Conservation (phyloP, 2,888 invertebrate genomes). For the Sarcophaga subvicina region DNA sequence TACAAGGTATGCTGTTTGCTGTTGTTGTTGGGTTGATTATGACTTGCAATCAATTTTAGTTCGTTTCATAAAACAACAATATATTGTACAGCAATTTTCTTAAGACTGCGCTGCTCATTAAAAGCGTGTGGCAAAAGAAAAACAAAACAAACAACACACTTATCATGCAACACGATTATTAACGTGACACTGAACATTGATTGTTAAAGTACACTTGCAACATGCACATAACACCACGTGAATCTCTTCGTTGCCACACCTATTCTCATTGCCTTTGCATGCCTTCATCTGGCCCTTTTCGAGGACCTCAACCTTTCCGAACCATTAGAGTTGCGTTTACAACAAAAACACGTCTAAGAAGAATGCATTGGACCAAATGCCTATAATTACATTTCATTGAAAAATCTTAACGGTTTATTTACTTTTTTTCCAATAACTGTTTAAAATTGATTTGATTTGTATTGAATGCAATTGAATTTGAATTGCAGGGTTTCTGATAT, state of each 20-base stretch:
- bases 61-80: conserved; percentile 10
- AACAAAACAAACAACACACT: conserved; percentile 44
- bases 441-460: conserved; percentile 39
- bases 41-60: conserved; percentile 43
- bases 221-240: conserved; percentile 59
- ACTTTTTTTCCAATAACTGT: conserved; percentile 7
- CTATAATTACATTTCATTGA: conserved; percentile 65
- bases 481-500: conserved; percentile 2
- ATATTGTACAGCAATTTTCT: background rate
- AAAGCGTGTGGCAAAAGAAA: conserved; percentile 61
- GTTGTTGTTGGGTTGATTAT: background rate
- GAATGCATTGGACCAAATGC: conserved; percentile 67
- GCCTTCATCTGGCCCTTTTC: background rate
- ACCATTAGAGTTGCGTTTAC: conserved; percentile 40
- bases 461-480: conserved; percentile 10
- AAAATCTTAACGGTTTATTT: conserved; percentile 46
- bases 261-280: background rate
- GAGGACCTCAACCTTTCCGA: conserved; percentile 36
- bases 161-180: conserved; percentile 64
- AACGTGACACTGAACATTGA: conserved; percentile 63
- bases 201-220: conserved; percentile 67
- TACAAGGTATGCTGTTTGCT: conserved; percentile 8
- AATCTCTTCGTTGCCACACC: background rate
- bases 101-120: background rate
- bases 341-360: conserved; percentile 55